phyloP scores from a whole-genome alignment of 2,797 vertebrate genomes.

The Peromyscus attwateri region DNA sequence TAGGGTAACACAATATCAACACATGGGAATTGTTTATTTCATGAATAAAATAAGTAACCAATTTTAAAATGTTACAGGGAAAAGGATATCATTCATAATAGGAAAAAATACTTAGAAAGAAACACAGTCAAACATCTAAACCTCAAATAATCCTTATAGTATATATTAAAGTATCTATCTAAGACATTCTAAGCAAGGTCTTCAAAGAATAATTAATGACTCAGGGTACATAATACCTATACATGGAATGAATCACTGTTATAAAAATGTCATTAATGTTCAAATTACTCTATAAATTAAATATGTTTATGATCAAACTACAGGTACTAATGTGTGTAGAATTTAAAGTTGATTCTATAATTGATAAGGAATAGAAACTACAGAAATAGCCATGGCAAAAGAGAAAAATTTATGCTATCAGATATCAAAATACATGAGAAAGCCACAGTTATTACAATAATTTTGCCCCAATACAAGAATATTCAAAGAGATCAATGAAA shows the following conservation, averaged over 20 bases:
- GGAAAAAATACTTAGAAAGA: neutral
- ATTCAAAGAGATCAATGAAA: conserved; percentile 13
- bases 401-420: conserved; percentile 10
- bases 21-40: conserved; percentile 14
- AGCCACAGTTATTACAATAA: conserved; percentile 9
- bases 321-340: neutral
- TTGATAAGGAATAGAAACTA: conserved; percentile 16
- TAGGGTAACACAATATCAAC: neutral
- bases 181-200: neutral
- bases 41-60: neutral
- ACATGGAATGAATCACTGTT: neutral
- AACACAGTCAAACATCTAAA: conserved; percentile 38
- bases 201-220: conserved; percentile 32
- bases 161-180: neutral
- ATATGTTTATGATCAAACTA: conserved; percentile 11
- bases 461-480: neutral
- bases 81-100: neutral
- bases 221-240: neutral
- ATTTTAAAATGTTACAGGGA: conserved; percentile 37
- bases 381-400: neutral
- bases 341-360: conserved; percentile 29
- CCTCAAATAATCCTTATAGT: neutral
- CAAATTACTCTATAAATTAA: conserved; percentile 43
- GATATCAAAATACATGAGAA: conserved; percentile 27
- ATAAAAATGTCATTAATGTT: conserved; percentile 35